A percentile compares a stretch with the other conserved stretches of the same genome.
These are phyloP conservation scores for Coelopa pilipes DNA, from an alignment of 2,888 invertebrate genomes.

Conservation along the genomic window DNA sequence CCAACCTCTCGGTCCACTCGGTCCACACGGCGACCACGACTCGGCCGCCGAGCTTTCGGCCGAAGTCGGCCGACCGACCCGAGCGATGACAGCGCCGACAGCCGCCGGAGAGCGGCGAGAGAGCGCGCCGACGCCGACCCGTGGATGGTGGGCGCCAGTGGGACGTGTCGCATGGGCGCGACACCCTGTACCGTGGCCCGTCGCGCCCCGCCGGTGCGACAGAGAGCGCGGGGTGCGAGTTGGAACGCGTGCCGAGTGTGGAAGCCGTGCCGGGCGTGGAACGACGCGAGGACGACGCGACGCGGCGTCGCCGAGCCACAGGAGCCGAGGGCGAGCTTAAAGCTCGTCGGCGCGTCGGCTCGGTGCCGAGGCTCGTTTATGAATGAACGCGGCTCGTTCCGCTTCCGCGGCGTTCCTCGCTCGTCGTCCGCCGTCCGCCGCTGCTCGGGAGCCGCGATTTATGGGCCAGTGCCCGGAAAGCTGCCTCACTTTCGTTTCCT, in stretches of 20 bases:
- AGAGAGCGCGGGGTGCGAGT: too few species aligned
- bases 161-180: too few species aligned
- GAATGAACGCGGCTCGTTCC: slow-evolving; percentile 40
- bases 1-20: slow-evolving; percentile 31
- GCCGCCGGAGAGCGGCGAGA: not conserved
- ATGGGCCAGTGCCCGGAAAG: slow-evolving; percentile 16
- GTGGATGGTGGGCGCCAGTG: too few species aligned
- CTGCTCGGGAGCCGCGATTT: not conserved
- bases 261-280: not conserved
- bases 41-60: not conserved
- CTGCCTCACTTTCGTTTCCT: slow-evolving; percentile 15
- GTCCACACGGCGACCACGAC: not conserved
- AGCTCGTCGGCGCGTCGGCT: not conserved
- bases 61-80: not conserved
- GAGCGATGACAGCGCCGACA: not conserved
- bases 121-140: too few species aligned
- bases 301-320: not conserved
- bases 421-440: not conserved
- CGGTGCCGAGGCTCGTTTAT: slow-evolving; percentile 33
- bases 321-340: not conserved
- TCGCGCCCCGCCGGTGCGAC: too few species aligned
- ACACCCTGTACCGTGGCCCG: too few species aligned
- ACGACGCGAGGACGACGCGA: too few species aligned
- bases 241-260: slow-evolving; percentile 13
- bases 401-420: slow-evolving; percentile 29